Base-by-base conservation (phyloP, 2,113 vertebrate species). In the Syngnathoides biaculeatus region DNA sequence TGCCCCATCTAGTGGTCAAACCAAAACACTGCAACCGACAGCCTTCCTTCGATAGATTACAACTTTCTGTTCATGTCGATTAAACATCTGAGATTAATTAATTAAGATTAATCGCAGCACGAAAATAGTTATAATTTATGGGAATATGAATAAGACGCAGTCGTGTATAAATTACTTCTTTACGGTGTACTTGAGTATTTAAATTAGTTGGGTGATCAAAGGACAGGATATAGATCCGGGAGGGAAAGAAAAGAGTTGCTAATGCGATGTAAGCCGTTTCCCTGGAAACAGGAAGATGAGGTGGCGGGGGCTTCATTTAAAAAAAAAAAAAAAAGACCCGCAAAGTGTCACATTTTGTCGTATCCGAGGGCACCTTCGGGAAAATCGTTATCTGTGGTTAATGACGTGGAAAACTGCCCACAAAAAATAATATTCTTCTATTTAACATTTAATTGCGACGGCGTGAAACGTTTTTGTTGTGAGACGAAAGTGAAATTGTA, bases 231-330 rank as follows among this genome's bases (percentile, higher is more conserved):
- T 78, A 71, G 53, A 84, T 72, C 74, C 68, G 68, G 71, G 79
- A 72, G 14, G 65, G 42, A 59, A 61, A 40, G 76, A 72, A n/a
- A 69, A 50, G 67, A 58, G 27, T 75, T 50, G 62, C 77, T 72
- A 72, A 76, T 77, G 78, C 86, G 84, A 74, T 86, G 78, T 84
- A 86, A 87, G 79, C 80, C 65, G 83, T 86, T 73, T 75, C 84
- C 89, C 67, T 76, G 82, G 88, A 80, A 75, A 90, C 76, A 13
- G 60, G 83, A 76, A 69, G 64, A 59, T 27, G 70, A 77, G 77
- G 75, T 22, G 8, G 40, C 40, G 69, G 71, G 45, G 69, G 59
- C 42, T 6, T 62, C 1, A 42, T 24, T 26, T 53, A 13, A 56
- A 7, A 27, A 50, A 27, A 17, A 3, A 13, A 19, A 47, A 56